Evolutionary conservation across 2,888 invertebrate species (phyloP).

Genomic region (Neocrepidodera transversa): DNA sequence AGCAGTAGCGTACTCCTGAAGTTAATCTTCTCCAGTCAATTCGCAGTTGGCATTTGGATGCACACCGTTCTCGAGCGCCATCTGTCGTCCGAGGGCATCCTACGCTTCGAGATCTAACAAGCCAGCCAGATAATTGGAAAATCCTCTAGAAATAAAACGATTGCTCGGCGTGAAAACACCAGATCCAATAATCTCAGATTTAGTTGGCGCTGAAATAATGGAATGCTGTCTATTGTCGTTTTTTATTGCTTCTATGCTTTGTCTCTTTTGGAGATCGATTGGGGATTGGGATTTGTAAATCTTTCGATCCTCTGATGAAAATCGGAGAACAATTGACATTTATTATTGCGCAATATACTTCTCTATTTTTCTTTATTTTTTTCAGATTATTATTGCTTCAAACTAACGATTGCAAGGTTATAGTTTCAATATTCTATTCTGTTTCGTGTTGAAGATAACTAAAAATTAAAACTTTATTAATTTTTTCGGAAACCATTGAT

Average conservation of each 20-base stretch:
- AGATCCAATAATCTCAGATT: constrained; percentile 54
- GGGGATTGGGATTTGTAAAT: constrained; percentile 5
- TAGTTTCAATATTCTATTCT: too few relatives aligned
- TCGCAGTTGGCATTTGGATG: constrained; percentile 37
- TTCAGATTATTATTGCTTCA: too few relatives aligned
- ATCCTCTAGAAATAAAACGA: constrained; percentile 56
- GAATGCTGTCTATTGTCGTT: constrained; percentile 28
- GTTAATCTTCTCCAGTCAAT: constrained; percentile 41
- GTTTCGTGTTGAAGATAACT: too few relatives aligned
- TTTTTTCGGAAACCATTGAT: too few relatives aligned
- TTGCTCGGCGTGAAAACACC: constrained; percentile 54
- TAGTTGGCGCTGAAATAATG: constrained; percentile 34
- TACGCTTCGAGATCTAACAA: constrained; percentile 51
- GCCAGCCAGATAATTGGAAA: constrained; percentile 57
- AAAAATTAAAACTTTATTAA: too few relatives aligned
- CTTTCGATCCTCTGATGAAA: not conserved
- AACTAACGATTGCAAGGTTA: too few relatives aligned
- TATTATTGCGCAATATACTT: constrained; percentile 4
- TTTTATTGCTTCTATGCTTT: constrained; percentile 18
- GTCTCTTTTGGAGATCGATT: constrained; percentile 14
- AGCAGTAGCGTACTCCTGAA: constrained; percentile 23
- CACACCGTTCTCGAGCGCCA: constrained; percentile 35
- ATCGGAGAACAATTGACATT: not conserved
- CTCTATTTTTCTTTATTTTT: too few relatives aligned
- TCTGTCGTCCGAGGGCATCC: constrained; percentile 43